Evolutionary conservation across 2,888 invertebrate genomes (phyloP), one percentile per base, ranked within the genome.

Genomic region (Schrankia costaestrigalis): DNA sequence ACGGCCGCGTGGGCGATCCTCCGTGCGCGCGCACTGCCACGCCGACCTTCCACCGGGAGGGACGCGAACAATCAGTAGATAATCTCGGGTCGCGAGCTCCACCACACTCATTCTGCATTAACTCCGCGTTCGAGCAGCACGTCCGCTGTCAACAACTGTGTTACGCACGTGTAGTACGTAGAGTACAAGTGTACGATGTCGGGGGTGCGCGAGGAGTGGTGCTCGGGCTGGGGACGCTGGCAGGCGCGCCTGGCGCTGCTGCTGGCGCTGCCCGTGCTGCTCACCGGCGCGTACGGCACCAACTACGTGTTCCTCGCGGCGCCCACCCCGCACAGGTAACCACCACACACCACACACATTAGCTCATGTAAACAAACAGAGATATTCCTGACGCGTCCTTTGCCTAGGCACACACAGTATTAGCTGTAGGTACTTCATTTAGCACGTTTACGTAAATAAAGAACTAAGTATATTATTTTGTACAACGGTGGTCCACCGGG

Each of bases 241-340:
- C 84, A 82, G 70, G 75, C 63, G 60, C 71, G 83, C 44, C 68
- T 84, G 65, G 82, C 83, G 56, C 53, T 63, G 57, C 71, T 85
- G 59, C 73, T 85, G 68, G 82, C 84, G 49, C 62, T 90, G 63
- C 82, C 80, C 11, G 80, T 81, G 63, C 59, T 81, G 69, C 75
- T 82, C 19, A 84, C 84, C 4, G 82, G 85, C 36, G 73, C 81
- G 33, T 85, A 84, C 62, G 77, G 80, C 22, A 81, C 84, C 64
- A 86, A 85, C 73, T 86, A 86, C 56, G 85, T 86, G 48, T 86
- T 86, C 68, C 73, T 86, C 2, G 86, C 86, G 0, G 83, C 76
- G 1, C 71, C 73, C 22, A 75, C 78, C 3, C 71, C 74, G 1
- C 73, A 81, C 75, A 84, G 86, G 86, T 86, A 48, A 23, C 17